Conservation (phyloP, 2,888 invertebrate species). For the Oxyteleia sp. region DNA sequence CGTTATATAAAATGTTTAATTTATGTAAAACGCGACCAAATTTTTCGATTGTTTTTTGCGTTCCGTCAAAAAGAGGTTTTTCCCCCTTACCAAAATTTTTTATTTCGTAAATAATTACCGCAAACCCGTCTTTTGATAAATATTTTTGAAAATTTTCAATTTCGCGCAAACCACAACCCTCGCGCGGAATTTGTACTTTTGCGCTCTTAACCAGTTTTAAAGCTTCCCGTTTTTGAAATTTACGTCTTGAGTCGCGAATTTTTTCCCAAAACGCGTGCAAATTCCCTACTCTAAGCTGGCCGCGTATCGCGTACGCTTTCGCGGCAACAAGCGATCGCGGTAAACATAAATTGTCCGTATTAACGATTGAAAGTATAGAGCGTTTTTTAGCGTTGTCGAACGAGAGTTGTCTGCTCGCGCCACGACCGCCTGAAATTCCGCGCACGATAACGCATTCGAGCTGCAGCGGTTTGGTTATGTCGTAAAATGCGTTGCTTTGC, state of each 20-base stretch:
- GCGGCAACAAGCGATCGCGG: too few relatives aligned
- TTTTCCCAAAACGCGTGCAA: background rate
- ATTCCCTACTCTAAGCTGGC: background rate
- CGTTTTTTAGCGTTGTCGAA: too few relatives aligned
- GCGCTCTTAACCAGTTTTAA: constrained; percentile 1
- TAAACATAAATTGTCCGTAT: too few relatives aligned
- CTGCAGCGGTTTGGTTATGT: too few relatives aligned
- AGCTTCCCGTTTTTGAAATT: constrained; percentile 5
- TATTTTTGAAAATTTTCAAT: constrained; percentile 32
- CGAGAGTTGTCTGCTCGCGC: too few relatives aligned
- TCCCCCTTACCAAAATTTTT: background rate
- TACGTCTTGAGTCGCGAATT: background rate
- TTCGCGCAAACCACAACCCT: constrained; percentile 21
- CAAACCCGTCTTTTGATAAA: background rate
- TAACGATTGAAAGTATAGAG: too few relatives aligned
- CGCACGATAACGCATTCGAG: too few relatives aligned
- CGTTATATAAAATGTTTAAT: constrained; percentile 40
- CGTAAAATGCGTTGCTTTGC: too few relatives aligned
- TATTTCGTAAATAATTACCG: constrained; percentile 16
- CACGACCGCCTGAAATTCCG: too few relatives aligned
- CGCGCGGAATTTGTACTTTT: background rate
- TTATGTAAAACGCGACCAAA: background rate
- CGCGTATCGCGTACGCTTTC: too few relatives aligned
- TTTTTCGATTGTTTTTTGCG: constrained; percentile 1
- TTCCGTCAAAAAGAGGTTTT: constrained; percentile 33